Conservation (phyloP, 2,888 invertebrate genomes). For the Eueremaeus valkanovi region DNA sequence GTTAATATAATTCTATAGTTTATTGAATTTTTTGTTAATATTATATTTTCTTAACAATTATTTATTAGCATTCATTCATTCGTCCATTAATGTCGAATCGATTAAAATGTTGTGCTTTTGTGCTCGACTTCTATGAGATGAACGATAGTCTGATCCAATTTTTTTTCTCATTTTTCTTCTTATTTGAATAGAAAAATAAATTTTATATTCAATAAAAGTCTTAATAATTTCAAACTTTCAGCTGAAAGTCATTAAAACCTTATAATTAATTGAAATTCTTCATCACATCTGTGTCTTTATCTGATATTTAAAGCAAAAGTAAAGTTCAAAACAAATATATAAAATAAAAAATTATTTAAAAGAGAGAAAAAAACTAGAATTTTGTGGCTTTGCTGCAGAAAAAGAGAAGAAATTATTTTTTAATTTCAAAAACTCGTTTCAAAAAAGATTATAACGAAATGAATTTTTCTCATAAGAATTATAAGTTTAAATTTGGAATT, state of each 20-base stretch:
- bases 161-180: too few species aligned
- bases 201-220: too few species aligned
- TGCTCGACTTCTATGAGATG: background rate
- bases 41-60: too few species aligned
- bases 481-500: too few species aligned
- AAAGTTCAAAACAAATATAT: constrained; percentile 1
- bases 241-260: background rate
- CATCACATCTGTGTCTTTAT: background rate
- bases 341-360: background rate
- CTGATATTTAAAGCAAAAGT: background rate
- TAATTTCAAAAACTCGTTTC: too few species aligned
- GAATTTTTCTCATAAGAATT: too few species aligned
- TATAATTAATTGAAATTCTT: background rate
- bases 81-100: background rate
- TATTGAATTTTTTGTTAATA: background rate
- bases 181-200: too few species aligned
- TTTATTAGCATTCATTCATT: too few species aligned
- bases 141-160: background rate
- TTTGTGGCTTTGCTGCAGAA: background rate
- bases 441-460: too few species aligned
- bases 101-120: background rate
- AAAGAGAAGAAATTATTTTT: background rate
- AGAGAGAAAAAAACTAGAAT: background rate
- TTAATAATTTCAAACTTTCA: too few species aligned
- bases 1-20: background rate